These are phyloP conservation scores for Drosophila hamatofila DNA, from an alignment of 2,888 invertebrate genomes.

Conservation along the genomic window DNA sequence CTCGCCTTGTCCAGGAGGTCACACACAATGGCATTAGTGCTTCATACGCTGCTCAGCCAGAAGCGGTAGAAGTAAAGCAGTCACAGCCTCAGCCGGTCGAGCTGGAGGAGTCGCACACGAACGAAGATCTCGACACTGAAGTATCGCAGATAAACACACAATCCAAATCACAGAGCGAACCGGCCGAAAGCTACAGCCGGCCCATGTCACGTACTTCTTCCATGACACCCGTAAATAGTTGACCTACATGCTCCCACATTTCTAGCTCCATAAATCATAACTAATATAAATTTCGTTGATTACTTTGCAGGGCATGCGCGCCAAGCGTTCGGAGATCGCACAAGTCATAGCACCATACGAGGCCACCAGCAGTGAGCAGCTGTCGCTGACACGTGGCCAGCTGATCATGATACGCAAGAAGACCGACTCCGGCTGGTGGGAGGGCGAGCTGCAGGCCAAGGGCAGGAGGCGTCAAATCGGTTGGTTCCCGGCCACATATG, in stretches of 20 bases:
- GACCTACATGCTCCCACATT: conserved; percentile 30
- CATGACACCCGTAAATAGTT: conserved; percentile 85
- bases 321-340: conserved; percentile 95
- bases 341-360: conserved; percentile 97
- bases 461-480: conserved; percentile 97
- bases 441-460: conserved; percentile 97
- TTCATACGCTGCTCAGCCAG: conserved; percentile 55
- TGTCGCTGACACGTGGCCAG: conserved; percentile 95
- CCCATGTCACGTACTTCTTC: conserved; percentile 86
- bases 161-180: conserved; percentile 83
- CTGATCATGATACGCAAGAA: conserved; percentile 98
- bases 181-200: conserved; percentile 84
- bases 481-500: conserved; percentile 99
- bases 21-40: conserved; percentile 63
- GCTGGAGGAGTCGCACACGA: conserved; percentile 83
- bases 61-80: conserved; percentile 34
- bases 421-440: conserved; percentile 99
- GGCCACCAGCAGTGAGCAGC: conserved; percentile 95
- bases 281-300: conserved; percentile 15
- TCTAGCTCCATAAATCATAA: conserved; percentile 1
- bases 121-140: conserved; percentile 85
- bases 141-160: conserved; percentile 86
- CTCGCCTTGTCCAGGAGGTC: conserved; percentile 55
- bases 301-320: conserved; percentile 86
- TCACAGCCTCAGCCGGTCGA: conserved; percentile 44